These are phyloP conservation scores for Echinops telfairi DNA, from an alignment of 2,113 vertebrate genomes.

Conservation along the genomic window DNA sequence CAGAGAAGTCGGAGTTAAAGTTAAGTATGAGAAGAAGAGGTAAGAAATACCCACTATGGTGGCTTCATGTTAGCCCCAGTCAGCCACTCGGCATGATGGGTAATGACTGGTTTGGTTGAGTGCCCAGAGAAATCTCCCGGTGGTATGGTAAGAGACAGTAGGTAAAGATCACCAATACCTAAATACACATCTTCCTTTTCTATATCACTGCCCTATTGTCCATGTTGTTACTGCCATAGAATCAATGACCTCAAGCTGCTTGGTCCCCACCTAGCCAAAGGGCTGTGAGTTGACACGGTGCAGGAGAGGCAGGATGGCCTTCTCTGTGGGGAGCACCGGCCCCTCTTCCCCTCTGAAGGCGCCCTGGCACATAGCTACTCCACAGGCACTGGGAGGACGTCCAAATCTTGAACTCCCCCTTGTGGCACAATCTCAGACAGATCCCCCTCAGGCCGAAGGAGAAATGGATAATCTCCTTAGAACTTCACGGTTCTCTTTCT, in stretches of 20 bases:
- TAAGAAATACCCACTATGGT: background rate
- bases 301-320: background rate
- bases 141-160: background rate
- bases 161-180: background rate
- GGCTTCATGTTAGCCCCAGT: background rate
- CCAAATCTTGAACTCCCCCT: background rate
- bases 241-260: background rate
- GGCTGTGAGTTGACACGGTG: fast-evolving
- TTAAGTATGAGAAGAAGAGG: background rate
- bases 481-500: background rate
- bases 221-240: background rate
- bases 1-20: background rate
- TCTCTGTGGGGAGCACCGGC: background rate
- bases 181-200: background rate
- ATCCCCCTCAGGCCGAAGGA: background rate
- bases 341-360: background rate
- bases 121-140: background rate
- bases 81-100: background rate
- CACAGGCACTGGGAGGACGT: background rate
- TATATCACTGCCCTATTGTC: background rate
- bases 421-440: background rate
- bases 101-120: background rate
- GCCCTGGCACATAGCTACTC: fast-evolving
- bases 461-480: background rate
- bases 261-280: background rate